Conservation (phyloP, 2,113 vertebrate genomes). For the Anthoscopus minutus region DNA sequence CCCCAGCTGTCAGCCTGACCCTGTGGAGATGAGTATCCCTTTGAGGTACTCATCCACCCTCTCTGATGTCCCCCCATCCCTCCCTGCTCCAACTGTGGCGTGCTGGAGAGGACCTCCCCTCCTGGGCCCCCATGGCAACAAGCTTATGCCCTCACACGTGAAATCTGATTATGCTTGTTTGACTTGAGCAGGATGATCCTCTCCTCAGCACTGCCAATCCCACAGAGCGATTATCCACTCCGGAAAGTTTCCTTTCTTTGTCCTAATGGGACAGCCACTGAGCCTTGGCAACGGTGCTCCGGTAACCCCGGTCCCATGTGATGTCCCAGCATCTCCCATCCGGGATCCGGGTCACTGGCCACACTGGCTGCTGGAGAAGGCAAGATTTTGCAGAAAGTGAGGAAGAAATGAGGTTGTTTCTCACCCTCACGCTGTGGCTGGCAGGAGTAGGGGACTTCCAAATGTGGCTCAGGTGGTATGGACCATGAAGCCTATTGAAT, state of each 20-base stretch:
- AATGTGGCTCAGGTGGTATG: neutral
- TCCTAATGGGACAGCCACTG: neutral
- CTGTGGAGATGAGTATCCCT: neutral
- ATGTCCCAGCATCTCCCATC: neutral
- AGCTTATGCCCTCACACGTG: neutral
- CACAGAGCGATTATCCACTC: neutral
- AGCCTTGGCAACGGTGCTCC: neutral
- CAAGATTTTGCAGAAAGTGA: neutral
- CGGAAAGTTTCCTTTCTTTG: neutral
- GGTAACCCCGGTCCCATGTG: rapidly evolving
- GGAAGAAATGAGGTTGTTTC: neutral
- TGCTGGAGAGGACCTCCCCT: neutral
- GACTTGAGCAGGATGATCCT: constrained; percentile 29
- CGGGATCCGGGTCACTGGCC: rapidly evolving
- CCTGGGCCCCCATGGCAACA: neutral
- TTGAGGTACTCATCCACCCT: neutral
- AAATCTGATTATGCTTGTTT: constrained; percentile 15
- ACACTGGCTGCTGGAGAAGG: neutral
- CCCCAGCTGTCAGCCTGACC: neutral
- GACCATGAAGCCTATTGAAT: neutral
- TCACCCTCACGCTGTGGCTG: neutral
- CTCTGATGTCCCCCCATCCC: neutral
- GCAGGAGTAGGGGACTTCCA: neutral
- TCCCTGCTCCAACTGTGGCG: neutral
- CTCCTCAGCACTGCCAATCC: neutral